Evolutionary conservation across 2,113 vertebrate genomes (phyloP), one percentile per base, ranked within the genome.

Genomic region (Micromys minutus): DNA sequence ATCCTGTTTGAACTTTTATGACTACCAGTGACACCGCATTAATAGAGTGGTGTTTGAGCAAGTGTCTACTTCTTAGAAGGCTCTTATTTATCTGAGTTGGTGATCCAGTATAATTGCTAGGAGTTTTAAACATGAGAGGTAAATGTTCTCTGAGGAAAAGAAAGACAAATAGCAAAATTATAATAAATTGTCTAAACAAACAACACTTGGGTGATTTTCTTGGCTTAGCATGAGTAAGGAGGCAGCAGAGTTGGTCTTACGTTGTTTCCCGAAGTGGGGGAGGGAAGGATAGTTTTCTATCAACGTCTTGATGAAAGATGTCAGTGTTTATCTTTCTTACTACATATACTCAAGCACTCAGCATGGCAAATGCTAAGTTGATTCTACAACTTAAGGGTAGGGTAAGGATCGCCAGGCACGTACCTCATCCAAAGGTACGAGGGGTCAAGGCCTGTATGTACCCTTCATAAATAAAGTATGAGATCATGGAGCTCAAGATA

Each of bases 401-500:
- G n/a, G n/a, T n/a, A 90, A 69, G 31, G 15, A 7, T 71, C 77
- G 36, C 61, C 31, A 79, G 29, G 36, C 61, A 69, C n/a, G 15
- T 63, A 91, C 31, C 5, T 81, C 69, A 75, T 80, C 39, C 34
- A 67, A n/a, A n/a, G 74, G 83, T 39, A 34, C 52, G 19, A 45
- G 15, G 17, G 81, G 75, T 95, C 91, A 91, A 96, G 79, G 91
- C 79, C 42, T 72, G 63, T 31, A 39, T 72, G 63, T 31, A 39
- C 3, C 26, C 39, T 80, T 93, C 57, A 87, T 77, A 94, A 91
- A 87, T 94, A 83, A 96, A 86, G 94, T 81, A 84, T 6, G n/a
- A 94, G 57, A 61, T 12, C 39, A 47, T 22, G 61, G 26, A 3
- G 26, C 61, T 29, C 22, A 4, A 63, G 61, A 63, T 26, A 63